Evolutionary conservation across 2,888 invertebrate genomes (phyloP), one percentile per base, ranked within the genome.

Genomic region (Orchesellides sinensis): DNA sequence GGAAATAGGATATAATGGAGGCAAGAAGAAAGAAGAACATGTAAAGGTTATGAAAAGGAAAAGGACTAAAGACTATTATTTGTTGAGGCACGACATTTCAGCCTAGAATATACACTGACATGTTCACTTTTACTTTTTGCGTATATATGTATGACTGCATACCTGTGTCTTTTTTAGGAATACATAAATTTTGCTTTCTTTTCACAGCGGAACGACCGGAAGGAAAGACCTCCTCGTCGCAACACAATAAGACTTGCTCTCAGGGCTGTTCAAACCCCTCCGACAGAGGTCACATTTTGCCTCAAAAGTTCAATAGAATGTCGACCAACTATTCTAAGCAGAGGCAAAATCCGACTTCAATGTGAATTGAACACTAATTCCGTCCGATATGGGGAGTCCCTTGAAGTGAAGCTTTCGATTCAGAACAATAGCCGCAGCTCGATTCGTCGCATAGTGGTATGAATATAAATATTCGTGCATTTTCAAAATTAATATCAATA

Each of bases 191-290:
- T 40, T 40, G 17, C 49, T 65, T 47, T 69, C 73, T 83, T 86
- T 84, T 90, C 90, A 29, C 90, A 96, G 96, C 95, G n/a, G 95
- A 96, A 85, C 92, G 94, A 86, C 93, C 94, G 0, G 96, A 96
- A n/a, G 88, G 96, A 96, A 89, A 95, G 95, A 90, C 92, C 95
- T 54, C 94, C 95, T 79, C 92, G 95, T 21, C 93, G 95, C 72
- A 94, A 94, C 84, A 94, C 94, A 0, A 95, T 96, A 19, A 93
- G 95, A 80, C 96, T 96, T 95, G 95, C 96, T 32, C 95, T 96
- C 81, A 61, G 80, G 29, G 73, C 79, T 45, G 86, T 87, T 72
- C 86, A 87, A 80, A 84, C 78, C 54, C 87, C 87, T 25, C 83
- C 83, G 10, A 59, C 59, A 12, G 72, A 83, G 40, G 81, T 87